phyloP scores from a whole-genome alignment of 2,113 vertebrate genomes.

The Phalacrocorax aristotelis region DNA sequence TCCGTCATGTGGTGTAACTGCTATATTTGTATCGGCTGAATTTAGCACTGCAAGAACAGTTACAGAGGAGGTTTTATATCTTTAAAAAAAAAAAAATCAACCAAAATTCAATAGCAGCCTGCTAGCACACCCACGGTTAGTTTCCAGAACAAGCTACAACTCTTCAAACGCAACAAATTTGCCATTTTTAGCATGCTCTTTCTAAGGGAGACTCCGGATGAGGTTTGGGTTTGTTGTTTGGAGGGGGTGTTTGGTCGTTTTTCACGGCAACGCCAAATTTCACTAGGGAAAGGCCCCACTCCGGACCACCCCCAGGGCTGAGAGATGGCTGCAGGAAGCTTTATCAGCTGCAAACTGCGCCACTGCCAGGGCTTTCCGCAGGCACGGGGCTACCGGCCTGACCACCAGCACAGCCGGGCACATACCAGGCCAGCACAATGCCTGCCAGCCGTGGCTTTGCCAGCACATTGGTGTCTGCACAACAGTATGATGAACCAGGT shows the following conservation, averaged over 20 bases:
- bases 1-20: background rate
- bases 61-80: background rate
- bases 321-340: background rate
- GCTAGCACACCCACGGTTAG: rapidly evolving
- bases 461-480: rapidly evolving
- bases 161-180: background rate
- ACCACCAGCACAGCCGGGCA: background rate
- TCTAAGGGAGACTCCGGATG: background rate
- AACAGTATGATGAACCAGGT: rapidly evolving
- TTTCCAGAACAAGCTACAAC: background rate
- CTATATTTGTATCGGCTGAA: background rate
- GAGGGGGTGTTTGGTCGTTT: too few species aligned
- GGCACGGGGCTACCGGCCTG: background rate
- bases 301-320: background rate
- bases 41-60: background rate
- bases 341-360: background rate
- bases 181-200: background rate
- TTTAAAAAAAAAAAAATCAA: background rate
- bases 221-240: background rate
- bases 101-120: background rate
- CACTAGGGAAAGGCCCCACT: background rate
- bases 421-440: background rate
- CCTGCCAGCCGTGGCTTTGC: background rate
- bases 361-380: background rate
- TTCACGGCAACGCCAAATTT: background rate